Evolutionary conservation across 92 coral and sea anemone species (phyloP).

Genomic region (Phenganax marumi): DNA sequence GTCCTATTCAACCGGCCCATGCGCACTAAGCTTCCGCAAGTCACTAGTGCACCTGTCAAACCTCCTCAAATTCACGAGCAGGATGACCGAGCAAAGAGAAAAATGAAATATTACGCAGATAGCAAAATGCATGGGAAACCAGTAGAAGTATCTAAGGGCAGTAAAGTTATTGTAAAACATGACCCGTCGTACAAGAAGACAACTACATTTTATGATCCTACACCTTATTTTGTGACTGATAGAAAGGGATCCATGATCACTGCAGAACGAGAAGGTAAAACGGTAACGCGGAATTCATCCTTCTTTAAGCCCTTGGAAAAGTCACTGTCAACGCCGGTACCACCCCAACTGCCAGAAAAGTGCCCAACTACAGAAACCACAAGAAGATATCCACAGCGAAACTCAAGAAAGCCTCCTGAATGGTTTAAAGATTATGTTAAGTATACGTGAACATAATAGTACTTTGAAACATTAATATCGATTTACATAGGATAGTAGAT

Average conservation of each 20-base stretch:
- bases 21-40: conserved; percentile 63
- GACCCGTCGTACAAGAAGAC: conserved; percentile 43
- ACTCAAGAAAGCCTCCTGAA: too few species aligned
- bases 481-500: too few species aligned
- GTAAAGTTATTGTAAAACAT: conserved; percentile 56
- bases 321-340: too few species aligned
- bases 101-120: conserved; percentile 65
- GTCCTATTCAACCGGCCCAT: conserved; percentile 54
- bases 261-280: conserved; percentile 4
- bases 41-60: conserved; percentile 4
- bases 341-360: too few species aligned
- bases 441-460: too few species aligned
- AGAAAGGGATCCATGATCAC: conserved; percentile 67
- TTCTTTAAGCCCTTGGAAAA: conserved; percentile 18
- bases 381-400: too few species aligned
- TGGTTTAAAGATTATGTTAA: too few species aligned
- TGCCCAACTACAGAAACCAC: too few species aligned
- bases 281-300: conserved; percentile 17
- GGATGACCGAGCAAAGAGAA: conserved; percentile 50
- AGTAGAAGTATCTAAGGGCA: conserved; percentile 39
- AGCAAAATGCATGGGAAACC: too few species aligned
- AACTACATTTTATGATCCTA: conserved; percentile 52
- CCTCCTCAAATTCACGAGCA: conserved; percentile 26
- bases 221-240: conserved; percentile 50
- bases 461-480: too few species aligned